phyloP scores from a whole-genome alignment of 2,797 vertebrate genomes.

The Cirrhinus molitorella region DNA sequence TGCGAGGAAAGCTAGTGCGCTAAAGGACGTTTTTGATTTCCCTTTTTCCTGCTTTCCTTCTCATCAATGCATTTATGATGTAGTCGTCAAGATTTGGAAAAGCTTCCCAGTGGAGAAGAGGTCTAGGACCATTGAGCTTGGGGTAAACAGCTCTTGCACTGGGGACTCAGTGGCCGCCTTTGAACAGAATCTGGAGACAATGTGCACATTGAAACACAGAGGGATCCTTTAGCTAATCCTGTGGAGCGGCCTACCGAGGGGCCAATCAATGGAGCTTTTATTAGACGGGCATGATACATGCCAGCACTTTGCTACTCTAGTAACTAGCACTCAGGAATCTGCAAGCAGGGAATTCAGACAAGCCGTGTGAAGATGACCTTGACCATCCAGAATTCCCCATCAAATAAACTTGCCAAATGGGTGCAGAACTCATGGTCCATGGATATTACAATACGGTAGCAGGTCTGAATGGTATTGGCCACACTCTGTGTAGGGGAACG shows the following conservation, averaged over 20 bases:
- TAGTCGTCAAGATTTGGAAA: conserved; percentile 44
- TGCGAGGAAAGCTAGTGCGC: conserved; percentile 6
- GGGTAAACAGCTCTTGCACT: conserved; percentile 56
- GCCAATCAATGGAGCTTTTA: conserved; percentile 69
- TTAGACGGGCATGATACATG: conserved; percentile 58
- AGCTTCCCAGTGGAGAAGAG: conserved; percentile 18
- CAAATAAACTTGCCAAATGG: conserved; percentile 38
- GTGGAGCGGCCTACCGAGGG: conserved; percentile 54
- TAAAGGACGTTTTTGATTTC: conserved; percentile 17
- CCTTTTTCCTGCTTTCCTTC: conserved; percentile 8
- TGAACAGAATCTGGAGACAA: conserved; percentile 65
- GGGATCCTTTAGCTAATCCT: conserved; percentile 61
- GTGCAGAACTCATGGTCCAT: neutral
- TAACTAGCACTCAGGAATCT: conserved; percentile 63
- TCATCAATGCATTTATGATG: conserved; percentile 31
- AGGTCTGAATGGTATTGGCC: conserved; percentile 26
- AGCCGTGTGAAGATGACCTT: conserved; percentile 64
- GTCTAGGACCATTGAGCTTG: conserved; percentile 51
- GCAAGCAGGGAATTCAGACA: conserved; percentile 39
- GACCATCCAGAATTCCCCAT: conserved; percentile 26
- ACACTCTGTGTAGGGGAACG: conserved; percentile 11
- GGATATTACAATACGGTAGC: conserved; percentile 29
- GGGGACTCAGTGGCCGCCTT: conserved; percentile 56
- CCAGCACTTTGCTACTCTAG: conserved; percentile 59
- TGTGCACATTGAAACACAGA: conserved; percentile 63